Base-by-base conservation (phyloP, 2,797 vertebrate species). In the Sebastolobus altivelis region DNA sequence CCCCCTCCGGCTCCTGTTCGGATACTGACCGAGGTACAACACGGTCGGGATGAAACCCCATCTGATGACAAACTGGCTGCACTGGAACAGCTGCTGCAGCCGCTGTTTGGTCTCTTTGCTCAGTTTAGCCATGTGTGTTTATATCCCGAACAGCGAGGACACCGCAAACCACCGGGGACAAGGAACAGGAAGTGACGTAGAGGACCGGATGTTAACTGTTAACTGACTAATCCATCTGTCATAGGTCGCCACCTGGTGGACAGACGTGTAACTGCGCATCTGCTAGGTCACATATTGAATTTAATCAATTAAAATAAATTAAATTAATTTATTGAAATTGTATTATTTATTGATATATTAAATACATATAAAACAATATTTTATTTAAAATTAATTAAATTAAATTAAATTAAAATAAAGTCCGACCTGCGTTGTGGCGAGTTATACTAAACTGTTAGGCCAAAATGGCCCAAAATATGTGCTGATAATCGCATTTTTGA, bases 21-120 rank as follows among this genome's bases (percentile, higher is more conserved):
- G 2, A 76, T 93, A 97, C 98, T 97, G 86, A 99, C 98, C 98
- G 73, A 99, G 92, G 82, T 99, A 99, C 13, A 99, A 96, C 79
- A 99, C 97, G 2, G 98, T 97, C 2, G 98, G 98, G 85, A 99
- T 97, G 78, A 99, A 99, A 10, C 98, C 98, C 98, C 98, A 99
- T 77, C 98, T 97, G 90, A 99, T 97, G 75, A 97, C 94, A 89
- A 99, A 99, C 93, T 99, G 98, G 22, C 98, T 96, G 82, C 97
- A 97, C 79, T 96, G 97, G 93, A 99, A 99, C 58, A 99, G 96
- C 93, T 98, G 97, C 93, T 98, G 98, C 77, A 99, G 93, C 82
- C 98, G 96, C 94, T 97, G 97, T 83, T 98, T 99, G 33, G 96
- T 96, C 87, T 99, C 97, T 91, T 99, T 99, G 87, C 96, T 98